Conservation (phyloP, 2,797 vertebrate genomes). For the Acipenser ruthenus region DNA sequence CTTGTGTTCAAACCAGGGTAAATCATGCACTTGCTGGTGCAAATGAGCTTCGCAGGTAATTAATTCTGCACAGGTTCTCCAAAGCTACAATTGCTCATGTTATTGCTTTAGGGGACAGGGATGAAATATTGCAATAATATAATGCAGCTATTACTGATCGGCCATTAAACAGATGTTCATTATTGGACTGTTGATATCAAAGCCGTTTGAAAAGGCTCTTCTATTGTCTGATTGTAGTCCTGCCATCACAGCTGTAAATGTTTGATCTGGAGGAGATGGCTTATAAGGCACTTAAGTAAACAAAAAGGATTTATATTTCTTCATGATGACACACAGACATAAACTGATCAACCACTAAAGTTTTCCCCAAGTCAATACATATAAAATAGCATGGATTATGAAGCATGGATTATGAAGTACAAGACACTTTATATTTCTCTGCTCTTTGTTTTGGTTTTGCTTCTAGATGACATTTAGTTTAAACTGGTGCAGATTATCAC, state of each 20-base stretch:
- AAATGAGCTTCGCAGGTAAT: constrained; percentile 33
- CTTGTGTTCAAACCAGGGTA: not conserved
- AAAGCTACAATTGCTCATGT: not conserved
- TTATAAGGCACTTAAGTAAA: no score
- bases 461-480: no score
- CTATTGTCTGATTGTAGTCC: constrained; percentile 29
- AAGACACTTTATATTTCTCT: no score
- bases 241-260: constrained; percentile 11
- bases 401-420: no score
- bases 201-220: constrained; percentile 15
- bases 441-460: no score
- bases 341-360: no score
- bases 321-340: no score
- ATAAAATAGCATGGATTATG: no score
- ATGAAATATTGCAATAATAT: constrained; percentile 19
- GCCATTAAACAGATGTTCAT: constrained; percentile 26
- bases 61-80: constrained; percentile 35
- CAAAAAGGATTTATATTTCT: no score
- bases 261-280: not conserved
- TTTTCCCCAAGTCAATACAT: no score
- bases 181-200: constrained; percentile 18
- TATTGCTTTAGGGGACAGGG: constrained; percentile 9
- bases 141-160: constrained; percentile 23
- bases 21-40: constrained; percentile 13
- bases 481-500: no score